Base-by-base conservation (phyloP, 1,140 invertebrate species). In the Halotydeus destructor region DNA sequence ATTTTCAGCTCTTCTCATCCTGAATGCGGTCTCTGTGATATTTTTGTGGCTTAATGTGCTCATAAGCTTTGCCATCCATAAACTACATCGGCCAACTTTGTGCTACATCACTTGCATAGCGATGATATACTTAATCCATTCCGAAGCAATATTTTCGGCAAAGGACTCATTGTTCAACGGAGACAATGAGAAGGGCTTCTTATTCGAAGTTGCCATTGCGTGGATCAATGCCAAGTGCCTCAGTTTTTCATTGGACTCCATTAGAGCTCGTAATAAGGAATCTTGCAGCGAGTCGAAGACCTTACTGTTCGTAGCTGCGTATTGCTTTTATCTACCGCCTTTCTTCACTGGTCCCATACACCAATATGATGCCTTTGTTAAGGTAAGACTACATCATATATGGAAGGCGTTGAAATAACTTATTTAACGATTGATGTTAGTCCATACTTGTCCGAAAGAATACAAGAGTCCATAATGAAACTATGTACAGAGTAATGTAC, bases 311-410 rank as follows among this genome's bases (percentile, higher is more conserved):
- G 25, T 49, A 11, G 23, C 41, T 31, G 33, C 49, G 3, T 52
- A 52, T 37, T 47, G 41, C 25, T 37, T 53, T 3, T 52, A 52
- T 37, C 46, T 51, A 12, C 52, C 52, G 12, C 19, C 40, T 5
- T 19, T 53, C 4, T 48, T 52, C 24, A 44, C 48, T 31, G 52
- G 52, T 6, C 52, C 52, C n/a, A 41, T 53, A 12, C 36, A 47
- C 30, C 22, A 27, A 19, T 53, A 47, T 28, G 12, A 9, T 8
- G 11, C 22, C 21, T 50, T 50, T 44, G 3, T 34, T 5, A 44
- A 40, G 8, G 45, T 48, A 44, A 43, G 40, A 23, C 14, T 22
- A 31, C 14, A 12, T 1, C 1, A 12, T 32, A 18, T 24, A 36
- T n/a, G n/a, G 6, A 43, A 25, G 3, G 12, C 24, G 36, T n/a